Percentiles rank a stretch among this genome's conserved stretches.
These are phyloP conservation scores for Antheraea pernyi DNA, from an alignment of 1,140 invertebrate species.

Conservation along the genomic window DNA sequence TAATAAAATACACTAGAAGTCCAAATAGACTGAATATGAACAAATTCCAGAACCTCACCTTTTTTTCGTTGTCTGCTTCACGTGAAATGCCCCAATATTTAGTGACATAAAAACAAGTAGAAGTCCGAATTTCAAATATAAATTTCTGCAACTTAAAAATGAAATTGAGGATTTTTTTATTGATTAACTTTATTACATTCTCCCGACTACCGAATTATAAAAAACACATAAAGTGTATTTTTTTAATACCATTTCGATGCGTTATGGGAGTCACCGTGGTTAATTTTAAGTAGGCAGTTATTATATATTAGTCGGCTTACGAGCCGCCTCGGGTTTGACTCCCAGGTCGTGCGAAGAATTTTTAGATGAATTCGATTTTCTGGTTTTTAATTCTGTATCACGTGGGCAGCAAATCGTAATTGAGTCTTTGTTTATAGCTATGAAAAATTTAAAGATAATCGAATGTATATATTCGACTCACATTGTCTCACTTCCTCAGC, in stretches of 20 bases:
- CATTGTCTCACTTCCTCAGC: too few relatives aligned
- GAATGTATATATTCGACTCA: too few relatives aligned
- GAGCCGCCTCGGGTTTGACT: not conserved
- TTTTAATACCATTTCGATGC: not conserved
- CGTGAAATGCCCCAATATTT: too few relatives aligned
- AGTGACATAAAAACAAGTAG: too few relatives aligned
- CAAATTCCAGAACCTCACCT: too few relatives aligned
- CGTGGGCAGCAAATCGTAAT: not conserved
- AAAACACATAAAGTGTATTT: not conserved
- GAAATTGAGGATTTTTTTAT: not conserved
- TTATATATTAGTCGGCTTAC: not conserved
- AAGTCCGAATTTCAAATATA: too few relatives aligned
- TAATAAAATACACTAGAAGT: too few relatives aligned
- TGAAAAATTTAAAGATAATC: too few relatives aligned
- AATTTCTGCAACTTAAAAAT: not conserved
- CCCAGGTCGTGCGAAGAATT: not conserved
- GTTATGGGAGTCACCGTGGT: not conserved
- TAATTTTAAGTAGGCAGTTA: not conserved
- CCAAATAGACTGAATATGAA: too few relatives aligned
- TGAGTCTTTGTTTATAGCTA: too few relatives aligned
- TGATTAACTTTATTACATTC: not conserved
- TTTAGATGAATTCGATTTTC: not conserved
- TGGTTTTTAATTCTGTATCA: not conserved
- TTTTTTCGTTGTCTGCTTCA: too few relatives aligned
- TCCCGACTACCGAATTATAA: not conserved